A percentile compares a stretch with the other conserved stretches of the same genome.
phyloP scores from a whole-genome alignment of 2,888 invertebrate genomes.

The Malthinus seriepunctatus region DNA sequence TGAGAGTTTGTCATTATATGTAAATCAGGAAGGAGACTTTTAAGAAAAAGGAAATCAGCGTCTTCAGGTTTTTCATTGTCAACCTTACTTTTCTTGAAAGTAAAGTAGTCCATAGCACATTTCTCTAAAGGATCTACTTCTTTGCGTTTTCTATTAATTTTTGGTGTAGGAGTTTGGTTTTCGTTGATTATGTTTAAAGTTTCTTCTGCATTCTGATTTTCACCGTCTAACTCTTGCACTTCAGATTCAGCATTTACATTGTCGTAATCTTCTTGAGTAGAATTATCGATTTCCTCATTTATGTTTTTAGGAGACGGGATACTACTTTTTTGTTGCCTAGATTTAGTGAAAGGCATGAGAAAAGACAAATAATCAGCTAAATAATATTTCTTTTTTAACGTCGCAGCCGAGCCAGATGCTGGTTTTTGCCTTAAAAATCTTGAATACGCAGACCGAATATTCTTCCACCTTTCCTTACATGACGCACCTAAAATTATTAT shows the following conservation, averaged over 20 bases:
- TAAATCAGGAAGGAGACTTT: slow-evolving; percentile 2
- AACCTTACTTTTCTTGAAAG: neutral
- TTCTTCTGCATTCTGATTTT: neutral
- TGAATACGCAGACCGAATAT: slow-evolving; percentile 7
- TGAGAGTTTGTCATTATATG: slow-evolving; percentile 15
- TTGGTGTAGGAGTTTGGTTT: neutral
- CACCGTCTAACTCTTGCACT: neutral
- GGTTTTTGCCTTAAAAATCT: slow-evolving; percentile 9
- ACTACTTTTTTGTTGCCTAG: slow-evolving; percentile 10
- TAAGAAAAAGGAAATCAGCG: slow-evolving; percentile 13
- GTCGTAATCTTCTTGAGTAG: slow-evolving; percentile 3
- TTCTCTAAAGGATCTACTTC: slow-evolving; percentile 10
- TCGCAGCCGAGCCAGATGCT: slow-evolving; percentile 2
- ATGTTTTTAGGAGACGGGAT: slow-evolving; percentile 3
- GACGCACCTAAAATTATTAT: slow-evolving; percentile 11
- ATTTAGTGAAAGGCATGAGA: slow-evolving; percentile 17
- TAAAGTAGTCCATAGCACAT: slow-evolving; percentile 5
- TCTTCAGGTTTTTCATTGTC: slow-evolving; percentile 7
- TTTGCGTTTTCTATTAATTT: slow-evolving; percentile 2
- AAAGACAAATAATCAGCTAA: slow-evolving; percentile 17
- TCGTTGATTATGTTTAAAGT: neutral
- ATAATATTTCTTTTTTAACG: slow-evolving; percentile 13
- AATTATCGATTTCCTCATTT: slow-evolving; percentile 9
- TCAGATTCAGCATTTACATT: neutral
- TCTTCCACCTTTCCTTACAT: slow-evolving; percentile 23